Evolutionary conservation across 2,113 vertebrate genomes (phyloP), one percentile per base, ranked within the genome.

Genomic region (Larimichthys polyactis): DNA sequence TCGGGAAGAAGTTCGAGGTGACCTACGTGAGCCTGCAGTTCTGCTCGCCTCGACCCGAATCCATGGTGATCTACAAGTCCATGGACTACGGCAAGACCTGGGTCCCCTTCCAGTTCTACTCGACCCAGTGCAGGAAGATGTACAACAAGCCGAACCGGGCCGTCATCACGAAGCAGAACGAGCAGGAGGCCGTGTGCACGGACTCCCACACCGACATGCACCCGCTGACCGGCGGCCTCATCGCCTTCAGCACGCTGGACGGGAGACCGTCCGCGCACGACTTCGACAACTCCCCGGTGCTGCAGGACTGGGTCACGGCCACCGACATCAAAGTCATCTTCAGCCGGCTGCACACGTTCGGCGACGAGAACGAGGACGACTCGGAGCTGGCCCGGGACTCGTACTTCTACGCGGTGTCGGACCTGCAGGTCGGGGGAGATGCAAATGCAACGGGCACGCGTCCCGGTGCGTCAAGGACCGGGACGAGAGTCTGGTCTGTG

Each of bases 261-360:
- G 98, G 97, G 11, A 92, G 98, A 73, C 98, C 98, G 79, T 98
- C 98, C 11, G 98, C 98, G 52, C 98, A 99, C 95, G 98, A 99
- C 96, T 99, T 99, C 92, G 98, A 99, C 95, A 99, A 97, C 94
- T 99, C 97, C 22, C 98, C 98, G 1, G 98, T 99, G 83, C 95
- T 99, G 78, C 98, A 99, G 95, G 98, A 99, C 96, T 99, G 98
- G 98, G 98, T 99, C 64, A 99, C 98, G 4, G 98, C 98, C 94
- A 99, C 98, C 3, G 98, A 99, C 90, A 97, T 99, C 90, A 95
- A 96, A 54, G 97, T 99, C 87, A 95, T 95, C 75, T 99, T 99
- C 94, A 97, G 96, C 85, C 96, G 98, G 78, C 87, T 99, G 88
- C 97, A 98, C 93, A 97, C 97, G 9, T 97, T 98, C 87, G 98